These are phyloP conservation scores for Gallinago media DNA, from an alignment of 2,113 vertebrate species.

Conservation along the genomic window DNA sequence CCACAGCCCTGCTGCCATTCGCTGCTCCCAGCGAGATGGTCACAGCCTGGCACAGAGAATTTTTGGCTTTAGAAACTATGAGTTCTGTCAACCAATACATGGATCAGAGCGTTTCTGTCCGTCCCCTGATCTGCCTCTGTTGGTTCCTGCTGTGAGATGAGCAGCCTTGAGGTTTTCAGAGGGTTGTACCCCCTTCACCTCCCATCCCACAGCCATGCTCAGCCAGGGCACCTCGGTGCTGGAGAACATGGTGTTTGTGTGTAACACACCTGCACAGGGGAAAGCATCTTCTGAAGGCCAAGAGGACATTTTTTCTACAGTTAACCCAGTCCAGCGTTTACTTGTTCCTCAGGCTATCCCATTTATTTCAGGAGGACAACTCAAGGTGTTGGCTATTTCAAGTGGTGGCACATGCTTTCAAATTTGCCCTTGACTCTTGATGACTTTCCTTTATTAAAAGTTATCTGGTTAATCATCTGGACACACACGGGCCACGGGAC, in stretches of 20 bases:
- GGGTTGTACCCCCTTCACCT: background rate
- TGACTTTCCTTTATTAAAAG: background rate
- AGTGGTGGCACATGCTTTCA: background rate
- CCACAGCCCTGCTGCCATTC: background rate
- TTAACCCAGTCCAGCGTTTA: background rate
- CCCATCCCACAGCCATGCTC: accelerated
- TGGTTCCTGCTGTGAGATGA: background rate
- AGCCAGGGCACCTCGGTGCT: background rate
- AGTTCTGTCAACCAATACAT: accelerated
- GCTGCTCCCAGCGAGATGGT: background rate
- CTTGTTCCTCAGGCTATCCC: background rate
- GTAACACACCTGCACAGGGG: background rate
- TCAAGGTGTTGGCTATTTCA: background rate
- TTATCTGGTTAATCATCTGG: background rate
- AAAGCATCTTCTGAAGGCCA: background rate
- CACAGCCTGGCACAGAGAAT: background rate
- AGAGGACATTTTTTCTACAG: background rate
- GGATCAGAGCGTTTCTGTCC: background rate
- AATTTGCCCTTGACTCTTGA: background rate
- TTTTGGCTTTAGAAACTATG: background rate
- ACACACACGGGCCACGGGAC: accelerated
- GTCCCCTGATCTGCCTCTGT: background rate
- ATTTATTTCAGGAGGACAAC: background rate
- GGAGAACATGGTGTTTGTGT: accelerated
- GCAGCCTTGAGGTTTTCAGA: background rate